These are phyloP conservation scores for Myzus persicae DNA, from an alignment of 1,140 invertebrate species.

Conservation along the genomic window DNA sequence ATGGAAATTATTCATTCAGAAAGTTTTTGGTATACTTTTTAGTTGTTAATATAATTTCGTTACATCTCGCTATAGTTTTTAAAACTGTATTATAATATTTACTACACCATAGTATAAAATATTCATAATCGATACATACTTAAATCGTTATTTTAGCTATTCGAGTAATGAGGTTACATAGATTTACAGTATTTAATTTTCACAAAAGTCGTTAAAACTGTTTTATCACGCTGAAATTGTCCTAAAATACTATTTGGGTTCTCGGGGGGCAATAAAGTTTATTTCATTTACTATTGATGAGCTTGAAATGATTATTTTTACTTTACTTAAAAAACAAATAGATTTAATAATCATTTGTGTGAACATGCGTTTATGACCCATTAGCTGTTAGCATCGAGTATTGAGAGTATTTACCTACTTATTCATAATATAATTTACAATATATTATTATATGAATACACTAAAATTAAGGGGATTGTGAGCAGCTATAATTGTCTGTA, in stretches of 20 bases:
- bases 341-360: too few relatives aligned
- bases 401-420: too few relatives aligned
- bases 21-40: background rate
- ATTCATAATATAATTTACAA: too few relatives aligned
- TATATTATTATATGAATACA: too few relatives aligned
- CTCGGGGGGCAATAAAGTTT: background rate
- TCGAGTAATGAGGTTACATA: background rate
- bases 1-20: background rate
- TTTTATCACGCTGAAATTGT: background rate
- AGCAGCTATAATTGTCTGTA: too few relatives aligned
- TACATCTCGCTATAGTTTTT: background rate
- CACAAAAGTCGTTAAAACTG: background rate
- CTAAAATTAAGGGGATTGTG: too few relatives aligned
- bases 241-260: background rate
- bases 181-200: background rate
- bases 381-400: too few relatives aligned
- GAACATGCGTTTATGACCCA: too few relatives aligned
- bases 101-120: background rate
- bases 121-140: background rate
- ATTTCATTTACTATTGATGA: background rate
- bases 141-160: background rate
- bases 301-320: too few relatives aligned
- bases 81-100: background rate
- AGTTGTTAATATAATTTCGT: background rate
- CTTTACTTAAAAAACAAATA: too few relatives aligned